These are phyloP conservation scores for Fopius arisanus DNA, from an alignment of 1,140 invertebrate genomes.

Conservation along the genomic window DNA sequence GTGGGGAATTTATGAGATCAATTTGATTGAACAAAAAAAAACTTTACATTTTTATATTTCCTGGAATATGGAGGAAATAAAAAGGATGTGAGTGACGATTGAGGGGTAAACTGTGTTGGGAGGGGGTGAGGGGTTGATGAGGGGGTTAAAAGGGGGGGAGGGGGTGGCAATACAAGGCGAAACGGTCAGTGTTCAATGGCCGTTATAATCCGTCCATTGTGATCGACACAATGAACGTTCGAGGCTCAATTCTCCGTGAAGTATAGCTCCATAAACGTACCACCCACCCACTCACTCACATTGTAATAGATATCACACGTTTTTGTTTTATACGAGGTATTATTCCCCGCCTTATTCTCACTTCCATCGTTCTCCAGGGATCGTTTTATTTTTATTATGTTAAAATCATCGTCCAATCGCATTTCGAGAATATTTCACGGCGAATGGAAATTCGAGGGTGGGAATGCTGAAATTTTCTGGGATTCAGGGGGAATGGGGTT, in stretches of 20 bases:
- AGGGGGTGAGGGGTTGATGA: neutral
- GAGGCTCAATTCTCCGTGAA: constrained; percentile 44
- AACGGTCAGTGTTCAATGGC: constrained; percentile 41
- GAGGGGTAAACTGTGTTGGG: neutral
- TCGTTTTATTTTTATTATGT: neutral
- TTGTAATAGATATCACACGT: constrained; percentile 43
- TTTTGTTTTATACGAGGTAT: constrained; percentile 7
- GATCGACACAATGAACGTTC: constrained; percentile 49
- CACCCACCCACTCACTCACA: constrained; percentile 30
- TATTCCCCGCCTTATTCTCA: constrained; percentile 2
- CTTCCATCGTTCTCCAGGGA: neutral
- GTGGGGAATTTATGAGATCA: no score
- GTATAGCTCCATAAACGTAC: constrained; percentile 44
- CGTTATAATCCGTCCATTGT: constrained; percentile 52
- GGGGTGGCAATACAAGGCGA: constrained; percentile 15
- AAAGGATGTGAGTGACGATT: neutral
- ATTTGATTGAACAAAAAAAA: neutral
- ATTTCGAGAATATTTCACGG: neutral
- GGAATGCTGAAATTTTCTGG: no score
- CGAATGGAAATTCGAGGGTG: neutral
- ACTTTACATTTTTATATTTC: neutral
- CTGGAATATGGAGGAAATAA: neutral
- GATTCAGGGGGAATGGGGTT: no score
- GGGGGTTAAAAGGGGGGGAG: neutral
- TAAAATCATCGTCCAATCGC: neutral